Percentiles rank a stretch among this genome's conserved stretches.
Conservation (phyloP, 2,797 vertebrate genomes). For the Nyctibius grandis region DNA sequence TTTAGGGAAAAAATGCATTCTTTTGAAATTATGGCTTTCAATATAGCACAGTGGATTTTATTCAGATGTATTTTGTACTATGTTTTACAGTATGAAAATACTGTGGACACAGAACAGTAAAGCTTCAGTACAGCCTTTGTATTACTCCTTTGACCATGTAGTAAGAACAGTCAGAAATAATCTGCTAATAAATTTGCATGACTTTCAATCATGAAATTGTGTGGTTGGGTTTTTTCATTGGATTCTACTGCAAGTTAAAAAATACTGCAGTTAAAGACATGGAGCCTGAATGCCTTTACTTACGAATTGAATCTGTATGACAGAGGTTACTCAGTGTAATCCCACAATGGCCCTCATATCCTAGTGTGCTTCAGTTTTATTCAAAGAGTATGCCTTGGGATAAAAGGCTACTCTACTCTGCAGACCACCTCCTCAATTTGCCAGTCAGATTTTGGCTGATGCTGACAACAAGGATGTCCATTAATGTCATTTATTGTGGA, state of each 20-base stretch:
- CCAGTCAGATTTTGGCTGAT: background rate
- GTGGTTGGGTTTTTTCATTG: background rate
- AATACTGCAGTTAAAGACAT: background rate
- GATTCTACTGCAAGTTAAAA: background rate
- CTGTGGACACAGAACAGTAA: background rate
- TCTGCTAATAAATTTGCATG: background rate
- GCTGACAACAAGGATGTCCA: background rate
- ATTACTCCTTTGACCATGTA: background rate
- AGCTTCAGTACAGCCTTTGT: background rate
- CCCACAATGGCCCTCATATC: background rate
- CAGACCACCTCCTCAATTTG: background rate
- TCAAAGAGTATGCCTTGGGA: background rate
- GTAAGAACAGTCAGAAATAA: background rate
- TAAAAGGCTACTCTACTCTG: background rate
- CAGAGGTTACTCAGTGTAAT: background rate
- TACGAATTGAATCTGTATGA: background rate
- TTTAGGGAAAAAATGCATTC: background rate
- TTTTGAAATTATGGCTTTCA: conserved; percentile 28
- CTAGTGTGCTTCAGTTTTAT: background rate
- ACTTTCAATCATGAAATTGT: background rate
- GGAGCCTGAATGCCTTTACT: background rate
- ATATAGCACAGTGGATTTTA: background rate
- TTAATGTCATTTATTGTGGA: background rate
- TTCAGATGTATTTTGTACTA: conserved; percentile 2
- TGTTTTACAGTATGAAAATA: background rate